These are phyloP conservation scores for Lasaia peninsularis DNA, from an alignment of 1,140 invertebrate species.

Conservation along the genomic window DNA sequence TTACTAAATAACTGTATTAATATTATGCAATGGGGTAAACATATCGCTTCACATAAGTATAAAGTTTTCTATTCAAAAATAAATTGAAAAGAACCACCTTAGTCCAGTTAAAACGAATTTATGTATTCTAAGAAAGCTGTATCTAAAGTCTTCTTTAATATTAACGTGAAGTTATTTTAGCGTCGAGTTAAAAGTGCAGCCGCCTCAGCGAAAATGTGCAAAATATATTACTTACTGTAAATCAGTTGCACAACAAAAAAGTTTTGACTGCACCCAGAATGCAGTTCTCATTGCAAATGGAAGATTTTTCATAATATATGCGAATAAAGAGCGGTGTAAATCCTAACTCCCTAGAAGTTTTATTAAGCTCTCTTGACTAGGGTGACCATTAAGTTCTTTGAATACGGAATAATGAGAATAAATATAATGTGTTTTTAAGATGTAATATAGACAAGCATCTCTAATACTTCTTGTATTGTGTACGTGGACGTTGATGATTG, in stretches of 20 bases:
- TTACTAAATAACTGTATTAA: too few species aligned
- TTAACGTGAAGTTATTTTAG: slow-evolving; percentile 42
- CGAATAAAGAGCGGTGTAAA: slow-evolving; percentile 33
- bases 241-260: slow-evolving; percentile 53
- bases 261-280: slow-evolving; percentile 34
- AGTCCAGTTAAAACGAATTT: background rate
- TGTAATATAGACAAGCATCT: too few species aligned
- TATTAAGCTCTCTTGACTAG: slow-evolving; percentile 12
- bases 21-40: too few species aligned
- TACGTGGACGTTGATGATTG: too few species aligned
- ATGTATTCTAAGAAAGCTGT: background rate
- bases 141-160: slow-evolving; percentile 17
- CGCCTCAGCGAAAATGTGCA: slow-evolving; percentile 39
- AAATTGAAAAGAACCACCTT: background rate
- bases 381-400: slow-evolving; percentile 1
- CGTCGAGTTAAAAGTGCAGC: slow-evolving; percentile 22
- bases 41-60: background rate
- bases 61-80: background rate
- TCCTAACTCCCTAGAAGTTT: slow-evolving; percentile 26
- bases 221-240: slow-evolving; percentile 54
- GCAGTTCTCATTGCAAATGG: slow-evolving; percentile 43
- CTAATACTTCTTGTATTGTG: too few species aligned
- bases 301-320: slow-evolving; percentile 38
- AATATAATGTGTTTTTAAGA: too few species aligned
- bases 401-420: background rate